Evolutionary conservation across 2,888 invertebrate species (phyloP).

Genomic region (Eupithecia subfuscata): DNA sequence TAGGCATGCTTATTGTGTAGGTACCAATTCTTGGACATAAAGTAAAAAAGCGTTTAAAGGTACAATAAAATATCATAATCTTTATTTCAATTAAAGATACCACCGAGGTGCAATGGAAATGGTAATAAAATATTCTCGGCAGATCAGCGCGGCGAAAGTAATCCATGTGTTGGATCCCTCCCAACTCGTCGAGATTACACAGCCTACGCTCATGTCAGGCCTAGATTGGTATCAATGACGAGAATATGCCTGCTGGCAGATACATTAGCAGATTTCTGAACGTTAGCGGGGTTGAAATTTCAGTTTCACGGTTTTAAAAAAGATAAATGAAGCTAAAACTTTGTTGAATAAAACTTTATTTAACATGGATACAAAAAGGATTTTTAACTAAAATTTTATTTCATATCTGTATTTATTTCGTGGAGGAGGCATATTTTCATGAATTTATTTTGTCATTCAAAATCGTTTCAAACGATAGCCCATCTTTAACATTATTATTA

Average conservation of each 20-base stretch:
- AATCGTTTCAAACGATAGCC: background rate
- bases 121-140: slow-evolving; percentile 18
- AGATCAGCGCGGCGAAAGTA: slow-evolving; percentile 32
- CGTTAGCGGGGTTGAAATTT: background rate
- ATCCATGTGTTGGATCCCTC: slow-evolving; percentile 36
- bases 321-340: background rate
- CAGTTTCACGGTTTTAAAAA: background rate
- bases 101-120: background rate
- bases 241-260: slow-evolving; percentile 12
- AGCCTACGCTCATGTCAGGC: slow-evolving; percentile 26
- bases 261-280: slow-evolving; percentile 11
- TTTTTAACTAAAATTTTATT: background rate
- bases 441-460: background rate
- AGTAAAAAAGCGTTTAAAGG: no score
- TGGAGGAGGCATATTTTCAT: background rate
- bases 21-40: no score
- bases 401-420: background rate
- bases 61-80: background rate
- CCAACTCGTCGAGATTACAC: slow-evolving; percentile 29
- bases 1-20: no score
- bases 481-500: background rate
- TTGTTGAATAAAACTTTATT: background rate
- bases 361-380: background rate
- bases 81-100: background rate
- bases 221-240: slow-evolving; percentile 24